Conservation (phyloP, 2,888 invertebrate species). For the Megalurothrips usitatus region DNA sequence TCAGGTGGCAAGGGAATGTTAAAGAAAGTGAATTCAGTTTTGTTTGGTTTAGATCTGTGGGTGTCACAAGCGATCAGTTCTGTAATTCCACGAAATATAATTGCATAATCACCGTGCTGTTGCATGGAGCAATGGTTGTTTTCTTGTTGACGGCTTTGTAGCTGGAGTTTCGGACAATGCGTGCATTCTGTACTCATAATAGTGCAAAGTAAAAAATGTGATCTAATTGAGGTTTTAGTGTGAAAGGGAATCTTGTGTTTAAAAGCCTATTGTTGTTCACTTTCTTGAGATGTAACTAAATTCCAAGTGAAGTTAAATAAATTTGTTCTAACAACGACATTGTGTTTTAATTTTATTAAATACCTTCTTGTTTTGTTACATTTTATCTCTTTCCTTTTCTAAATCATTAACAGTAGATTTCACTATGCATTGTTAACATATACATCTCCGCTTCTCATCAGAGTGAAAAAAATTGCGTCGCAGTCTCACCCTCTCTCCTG, state of each 20-base stretch:
- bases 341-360: not conserved
- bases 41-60: not conserved
- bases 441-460: too few relatives aligned
- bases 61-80: not conserved
- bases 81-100: not conserved
- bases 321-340: conserved; percentile 12
- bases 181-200: not conserved
- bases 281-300: not conserved
- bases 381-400: not conserved
- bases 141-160: not conserved
- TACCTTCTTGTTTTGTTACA: not conserved
- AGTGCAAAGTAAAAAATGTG: conserved; percentile 16
- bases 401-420: not conserved
- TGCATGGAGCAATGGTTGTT: not conserved
- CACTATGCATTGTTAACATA: too few relatives aligned
- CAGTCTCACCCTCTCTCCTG: conserved; percentile 1
- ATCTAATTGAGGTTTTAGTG: not conserved
- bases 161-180: too few relatives aligned
- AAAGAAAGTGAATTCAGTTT: not conserved
- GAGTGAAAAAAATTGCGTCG: not conserved
- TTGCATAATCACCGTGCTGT: not conserved
- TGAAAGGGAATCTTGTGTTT: conserved; percentile 8
- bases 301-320: conserved; percentile 22
- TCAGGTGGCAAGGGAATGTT: too few relatives aligned
- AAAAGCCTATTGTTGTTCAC: conserved; percentile 11